Percentiles rank a stretch among this genome's conserved stretches.
These are phyloP conservation scores for Orthosia gothica DNA, from an alignment of 2,888 invertebrate genomes.

Conservation along the genomic window DNA sequence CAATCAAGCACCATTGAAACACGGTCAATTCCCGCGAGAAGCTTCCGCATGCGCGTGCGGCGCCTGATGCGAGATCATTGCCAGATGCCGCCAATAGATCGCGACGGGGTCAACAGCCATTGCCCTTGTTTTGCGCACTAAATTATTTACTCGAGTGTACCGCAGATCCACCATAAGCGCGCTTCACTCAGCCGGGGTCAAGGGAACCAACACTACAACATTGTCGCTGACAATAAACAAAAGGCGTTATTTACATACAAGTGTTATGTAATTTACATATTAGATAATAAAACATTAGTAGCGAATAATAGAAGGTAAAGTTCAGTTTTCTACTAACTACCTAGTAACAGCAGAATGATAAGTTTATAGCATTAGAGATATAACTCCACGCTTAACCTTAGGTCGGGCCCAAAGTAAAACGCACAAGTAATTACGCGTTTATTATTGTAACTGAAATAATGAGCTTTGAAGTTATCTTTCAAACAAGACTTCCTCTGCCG, in stretches of 20 bases:
- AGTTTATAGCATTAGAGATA: conserved; percentile 23
- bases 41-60: conserved; percentile 87
- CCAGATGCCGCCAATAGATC: conserved; percentile 90
- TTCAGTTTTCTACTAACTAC: conserved; percentile 13
- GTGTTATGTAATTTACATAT: conserved; percentile 46
- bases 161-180: conserved; percentile 73
- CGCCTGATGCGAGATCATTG: conserved; percentile 87
- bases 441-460: conserved; percentile 41
- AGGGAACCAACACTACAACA: conserved; percentile 74
- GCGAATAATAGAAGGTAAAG: conserved; percentile 6
- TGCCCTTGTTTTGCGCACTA: conserved; percentile 90
- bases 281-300: conserved; percentile 30
- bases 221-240: conserved; percentile 40
- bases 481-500: conserved; percentile 44
- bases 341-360: not conserved
- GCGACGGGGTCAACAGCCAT: conserved; percentile 91
- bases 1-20: conserved; percentile 86
- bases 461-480: conserved; percentile 56
- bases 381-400: conserved; percentile 17
- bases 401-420: conserved; percentile 28
- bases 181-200: conserved; percentile 78
- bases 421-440: conserved; percentile 38
- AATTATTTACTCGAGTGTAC: conserved; percentile 82
- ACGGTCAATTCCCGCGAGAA: conserved; percentile 86
- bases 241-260: conserved; percentile 35